Conservation (phyloP, 1,140 invertebrate species). For the Centruroides sculpturatus region DNA sequence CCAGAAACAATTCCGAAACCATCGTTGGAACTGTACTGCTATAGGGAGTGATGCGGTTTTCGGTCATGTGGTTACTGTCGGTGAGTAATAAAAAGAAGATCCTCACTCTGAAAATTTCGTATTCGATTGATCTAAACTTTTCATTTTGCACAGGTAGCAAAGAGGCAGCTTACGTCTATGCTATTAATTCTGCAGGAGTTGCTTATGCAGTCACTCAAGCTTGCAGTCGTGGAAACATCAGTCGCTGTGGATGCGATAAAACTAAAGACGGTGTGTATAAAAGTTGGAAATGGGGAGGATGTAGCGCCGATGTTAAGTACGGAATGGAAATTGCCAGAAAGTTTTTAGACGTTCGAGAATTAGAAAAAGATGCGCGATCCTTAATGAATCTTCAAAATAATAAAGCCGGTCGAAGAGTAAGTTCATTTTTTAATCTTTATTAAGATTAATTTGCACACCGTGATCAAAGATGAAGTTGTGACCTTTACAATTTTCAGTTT, state of each 20-base stretch:
- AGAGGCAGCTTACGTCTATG: slow-evolving; percentile 86
- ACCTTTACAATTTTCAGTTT: too few species aligned
- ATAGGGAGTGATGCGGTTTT: slow-evolving; percentile 11
- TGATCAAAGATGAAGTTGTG: too few species aligned
- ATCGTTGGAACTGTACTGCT: slow-evolving; percentile 76
- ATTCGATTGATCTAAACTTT: too few species aligned
- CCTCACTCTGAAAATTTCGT: too few species aligned
- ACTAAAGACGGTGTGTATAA: slow-evolving; percentile 19
- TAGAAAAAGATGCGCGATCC: slow-evolving; percentile 67
- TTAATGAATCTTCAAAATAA: slow-evolving; percentile 98
- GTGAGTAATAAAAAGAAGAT: slow-evolving; percentile 33
- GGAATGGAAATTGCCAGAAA: slow-evolving; percentile 30
- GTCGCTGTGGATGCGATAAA: slow-evolving; percentile 65
- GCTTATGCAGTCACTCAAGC: slow-evolving; percentile 72
- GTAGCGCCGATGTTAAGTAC: slow-evolving; percentile 33
- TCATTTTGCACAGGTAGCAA: slow-evolving; percentile 47
- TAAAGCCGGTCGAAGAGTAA: slow-evolving; percentile 78
- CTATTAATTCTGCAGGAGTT: slow-evolving; percentile 73
- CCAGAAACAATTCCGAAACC: slow-evolving; percentile 68
- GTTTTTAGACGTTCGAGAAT: slow-evolving; percentile 59
- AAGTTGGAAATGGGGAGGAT: slow-evolving; percentile 32
- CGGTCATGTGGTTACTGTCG: slow-evolving; percentile 38
- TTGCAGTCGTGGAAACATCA: slow-evolving; percentile 79
- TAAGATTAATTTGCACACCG: too few species aligned
- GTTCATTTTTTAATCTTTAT: too few species aligned